Evolutionary conservation across 2,113 vertebrate species (phyloP), one percentile per base, ranked within the genome.

Genomic region (Vulpes ferrilata): DNA sequence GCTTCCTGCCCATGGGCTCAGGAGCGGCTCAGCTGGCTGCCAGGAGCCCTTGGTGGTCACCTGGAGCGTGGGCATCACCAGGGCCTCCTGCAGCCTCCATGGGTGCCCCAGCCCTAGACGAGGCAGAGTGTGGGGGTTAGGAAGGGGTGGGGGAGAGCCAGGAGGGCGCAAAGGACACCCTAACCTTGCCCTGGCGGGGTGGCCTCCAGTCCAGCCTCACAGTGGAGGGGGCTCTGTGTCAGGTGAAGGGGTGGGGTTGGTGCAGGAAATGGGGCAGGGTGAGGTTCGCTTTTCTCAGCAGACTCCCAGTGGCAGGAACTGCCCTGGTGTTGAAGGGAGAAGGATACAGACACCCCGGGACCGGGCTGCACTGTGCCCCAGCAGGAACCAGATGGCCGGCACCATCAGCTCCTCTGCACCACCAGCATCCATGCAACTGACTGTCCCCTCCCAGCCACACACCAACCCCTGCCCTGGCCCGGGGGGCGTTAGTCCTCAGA

Each of bases 1-100:
- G 27, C 62, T 85, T 62, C 17, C 1, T 51, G 59, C 51, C n/a
- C 8, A 0, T 0, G 0, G 88, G 51, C 43, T 60, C 23, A 3
- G 8, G 51, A 35, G 51, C 10, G 5, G 84, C 51, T 62, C 15
- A 0, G 5, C 32, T 2, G 17, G 30, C 5, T 5, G 5, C 43
- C 25, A 0, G 2, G 27, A 64, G 55, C 55, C 32, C 67, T 16
- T 0, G 1, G 65, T 53, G 57, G 60, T 35, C 59, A 7, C 48
- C 59, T 43, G 71, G 91, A 74, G 38, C 5, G 43, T 7, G 43
- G 43, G 55, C 20, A 13, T 20, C 55, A 35, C 7, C 16, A 8
- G 55, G 55, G 13, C 35, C 32, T 13, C 6, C 9, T 23, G 23
- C 30, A 35, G 11, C 38, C n/a, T 38, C 48, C 25, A 1, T 13